A percentile compares a stretch with the other conserved stretches of the same genome.
Evolutionary conservation across 2,888 invertebrate genomes (phyloP).

Genomic region (Taenaris catops): DNA sequence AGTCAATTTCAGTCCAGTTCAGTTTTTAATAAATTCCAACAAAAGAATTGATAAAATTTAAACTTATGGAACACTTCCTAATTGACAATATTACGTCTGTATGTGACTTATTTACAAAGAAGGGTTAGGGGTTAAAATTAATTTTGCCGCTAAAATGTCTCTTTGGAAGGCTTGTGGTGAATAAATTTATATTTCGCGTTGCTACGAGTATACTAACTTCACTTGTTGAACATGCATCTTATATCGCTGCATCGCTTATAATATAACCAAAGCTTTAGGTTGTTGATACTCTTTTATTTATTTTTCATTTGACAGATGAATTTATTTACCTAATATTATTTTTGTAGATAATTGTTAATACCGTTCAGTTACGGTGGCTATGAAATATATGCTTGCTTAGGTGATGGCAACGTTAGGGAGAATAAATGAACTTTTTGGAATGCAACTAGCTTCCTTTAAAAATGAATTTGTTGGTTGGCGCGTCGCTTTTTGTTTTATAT

Average conservation of each 20-base stretch:
- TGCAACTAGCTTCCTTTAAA: slow-evolving; percentile 49
- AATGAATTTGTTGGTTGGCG: slow-evolving; percentile 36
- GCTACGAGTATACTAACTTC: not conserved
- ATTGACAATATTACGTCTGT: too few species aligned
- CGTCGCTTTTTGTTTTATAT: slow-evolving; percentile 33
- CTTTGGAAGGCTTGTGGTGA: not conserved
- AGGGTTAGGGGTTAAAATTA: too few species aligned
- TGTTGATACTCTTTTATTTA: slow-evolving; percentile 34
- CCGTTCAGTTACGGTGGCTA: slow-evolving; percentile 40
- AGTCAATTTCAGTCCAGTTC: too few species aligned
- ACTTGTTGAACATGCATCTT: not conserved
- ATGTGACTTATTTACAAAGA: too few species aligned
- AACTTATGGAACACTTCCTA: too few species aligned
- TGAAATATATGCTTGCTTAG: slow-evolving; percentile 40
- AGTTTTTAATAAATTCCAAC: too few species aligned
- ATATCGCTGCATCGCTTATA: slow-evolving; percentile 5
- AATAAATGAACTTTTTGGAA: slow-evolving; percentile 28
- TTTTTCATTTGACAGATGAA: slow-evolving; percentile 42
- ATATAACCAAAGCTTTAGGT: slow-evolving; percentile 18
- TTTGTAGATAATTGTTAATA: slow-evolving; percentile 29
- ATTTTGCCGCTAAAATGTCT: too few species aligned
- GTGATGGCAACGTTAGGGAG: slow-evolving; percentile 6
- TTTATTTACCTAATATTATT: slow-evolving; percentile 48
- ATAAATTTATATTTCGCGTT: not conserved
- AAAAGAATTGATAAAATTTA: too few species aligned